phyloP scores from a whole-genome alignment of 2,888 invertebrate genomes.

The Coenonympha glycerion region DNA sequence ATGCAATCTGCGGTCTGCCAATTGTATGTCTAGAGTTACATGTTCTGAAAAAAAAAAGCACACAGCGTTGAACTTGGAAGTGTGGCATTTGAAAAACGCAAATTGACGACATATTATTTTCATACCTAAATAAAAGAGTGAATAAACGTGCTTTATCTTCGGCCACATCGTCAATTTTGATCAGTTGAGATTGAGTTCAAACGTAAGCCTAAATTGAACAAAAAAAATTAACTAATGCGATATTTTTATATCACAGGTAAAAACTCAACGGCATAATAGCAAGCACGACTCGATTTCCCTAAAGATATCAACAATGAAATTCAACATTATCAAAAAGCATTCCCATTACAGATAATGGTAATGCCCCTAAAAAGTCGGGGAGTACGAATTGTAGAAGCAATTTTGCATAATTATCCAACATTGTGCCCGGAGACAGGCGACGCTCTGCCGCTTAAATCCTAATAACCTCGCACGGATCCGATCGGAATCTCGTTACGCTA shows the following conservation, averaged over 20 bases:
- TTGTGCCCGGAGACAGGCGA: conserved; percentile 54
- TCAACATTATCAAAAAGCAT: conserved; percentile 70
- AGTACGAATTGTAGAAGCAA: conserved; percentile 69
- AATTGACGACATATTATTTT: too few relatives aligned
- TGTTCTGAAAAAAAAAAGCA: conserved; percentile 39
- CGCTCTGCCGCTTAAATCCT: conserved; percentile 65
- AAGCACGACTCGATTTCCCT: conserved; percentile 50
- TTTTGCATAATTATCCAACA: conserved; percentile 73
- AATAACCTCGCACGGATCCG: conserved; percentile 63
- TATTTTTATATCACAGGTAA: too few relatives aligned
- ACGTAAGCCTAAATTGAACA: too few relatives aligned
- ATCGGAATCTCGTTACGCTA: conserved; percentile 69
- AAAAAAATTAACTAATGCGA: too few relatives aligned
- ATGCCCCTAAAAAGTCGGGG: conserved; percentile 70
- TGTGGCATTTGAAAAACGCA: too few relatives aligned
- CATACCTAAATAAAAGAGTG: too few relatives aligned
- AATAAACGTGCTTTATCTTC: too few relatives aligned
- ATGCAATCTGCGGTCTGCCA: conserved; percentile 62
- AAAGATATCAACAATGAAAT: conserved; percentile 67
- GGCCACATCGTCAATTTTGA: too few relatives aligned
- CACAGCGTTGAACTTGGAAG: too few relatives aligned
- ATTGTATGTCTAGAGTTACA: conserved; percentile 53
- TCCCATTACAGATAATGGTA: conserved; percentile 71
- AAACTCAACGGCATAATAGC: conserved; percentile 40
- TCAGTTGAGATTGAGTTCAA: too few relatives aligned